These are phyloP conservation scores for Melinaea menophilus DNA, from an alignment of 2,888 invertebrate genomes.

Conservation along the genomic window DNA sequence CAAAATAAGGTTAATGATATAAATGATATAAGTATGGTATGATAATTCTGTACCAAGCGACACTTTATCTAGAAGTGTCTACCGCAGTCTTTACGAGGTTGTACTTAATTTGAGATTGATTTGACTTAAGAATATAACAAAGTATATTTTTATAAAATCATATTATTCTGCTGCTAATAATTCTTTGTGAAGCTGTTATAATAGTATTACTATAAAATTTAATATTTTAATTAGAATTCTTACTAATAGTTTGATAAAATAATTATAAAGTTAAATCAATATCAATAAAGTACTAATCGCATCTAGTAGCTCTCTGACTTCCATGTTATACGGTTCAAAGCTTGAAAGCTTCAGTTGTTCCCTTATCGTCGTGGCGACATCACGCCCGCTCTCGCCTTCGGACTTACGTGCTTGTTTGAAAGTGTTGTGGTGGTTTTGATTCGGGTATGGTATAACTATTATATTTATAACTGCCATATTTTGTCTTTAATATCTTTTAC, in stretches of 20 bases:
- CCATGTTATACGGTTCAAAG: neutral
- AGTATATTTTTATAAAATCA: too few species aligned
- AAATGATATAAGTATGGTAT: constrained; percentile 13
- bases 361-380: constrained; percentile 12
- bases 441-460: constrained; percentile 1
- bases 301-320: neutral
- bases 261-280: neutral
- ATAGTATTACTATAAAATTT: neutral
- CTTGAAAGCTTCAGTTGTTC: constrained; percentile 10
- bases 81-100: neutral
- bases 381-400: neutral
- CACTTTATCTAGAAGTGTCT: neutral
- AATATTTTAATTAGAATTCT: neutral
- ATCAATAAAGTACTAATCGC: neutral
- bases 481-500: neutral
- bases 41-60: neutral
- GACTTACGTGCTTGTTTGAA: neutral
- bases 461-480: neutral
- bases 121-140: too few species aligned
- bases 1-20: constrained; percentile 17
- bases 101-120: too few species aligned
- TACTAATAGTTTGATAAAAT: neutral
- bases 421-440: neutral
- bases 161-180: too few species aligned
- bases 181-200: too few species aligned